These are phyloP conservation scores for Etheostoma perlongum DNA, from an alignment of 2,797 vertebrate species.

Conservation along the genomic window DNA sequence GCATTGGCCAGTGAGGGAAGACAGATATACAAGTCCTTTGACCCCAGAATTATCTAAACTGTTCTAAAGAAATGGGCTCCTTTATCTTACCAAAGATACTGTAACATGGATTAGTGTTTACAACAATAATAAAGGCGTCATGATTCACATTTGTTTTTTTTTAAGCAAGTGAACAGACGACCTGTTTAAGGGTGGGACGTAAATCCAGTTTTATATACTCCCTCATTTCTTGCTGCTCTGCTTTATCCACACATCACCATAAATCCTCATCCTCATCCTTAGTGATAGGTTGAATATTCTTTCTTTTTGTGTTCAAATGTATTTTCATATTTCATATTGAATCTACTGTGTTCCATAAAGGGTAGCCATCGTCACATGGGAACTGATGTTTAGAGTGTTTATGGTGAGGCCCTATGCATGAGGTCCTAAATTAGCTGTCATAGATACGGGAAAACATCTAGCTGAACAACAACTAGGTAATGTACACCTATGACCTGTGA, in stretches of 20 bases:
- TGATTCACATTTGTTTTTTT: background rate
- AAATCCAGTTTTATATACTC: conserved; percentile 11
- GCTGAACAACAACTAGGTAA: too few relatives aligned
- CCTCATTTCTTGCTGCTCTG: conserved; percentile 20
- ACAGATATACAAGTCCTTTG: conserved; percentile 25
- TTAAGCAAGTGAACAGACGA: conserved; percentile 10
- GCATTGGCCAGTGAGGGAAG: conserved; percentile 30
- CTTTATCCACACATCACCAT: conserved; percentile 3
- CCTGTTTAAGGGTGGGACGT: background rate
- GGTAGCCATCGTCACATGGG: too few relatives aligned
- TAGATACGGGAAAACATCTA: too few relatives aligned
- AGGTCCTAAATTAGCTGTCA: too few relatives aligned
- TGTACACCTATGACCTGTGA: too few relatives aligned
- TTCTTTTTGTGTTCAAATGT: too few relatives aligned
- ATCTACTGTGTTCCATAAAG: too few relatives aligned
- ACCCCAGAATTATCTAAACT: conserved; percentile 35
- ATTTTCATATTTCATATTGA: too few relatives aligned
- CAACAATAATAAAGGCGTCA: conserved; percentile 41
- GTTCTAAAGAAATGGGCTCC: conserved; percentile 37
- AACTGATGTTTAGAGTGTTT: too few relatives aligned
- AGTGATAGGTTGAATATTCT: too few relatives aligned
- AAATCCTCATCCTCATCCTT: background rate
- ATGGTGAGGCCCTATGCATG: too few relatives aligned
- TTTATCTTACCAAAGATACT: conserved; percentile 38
- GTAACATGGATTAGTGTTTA: conserved; percentile 51